A percentile compares a stretch with the other conserved stretches of the same genome.
phyloP scores from a whole-genome alignment of 2,888 invertebrate species.

The Drosophila infuscata region DNA sequence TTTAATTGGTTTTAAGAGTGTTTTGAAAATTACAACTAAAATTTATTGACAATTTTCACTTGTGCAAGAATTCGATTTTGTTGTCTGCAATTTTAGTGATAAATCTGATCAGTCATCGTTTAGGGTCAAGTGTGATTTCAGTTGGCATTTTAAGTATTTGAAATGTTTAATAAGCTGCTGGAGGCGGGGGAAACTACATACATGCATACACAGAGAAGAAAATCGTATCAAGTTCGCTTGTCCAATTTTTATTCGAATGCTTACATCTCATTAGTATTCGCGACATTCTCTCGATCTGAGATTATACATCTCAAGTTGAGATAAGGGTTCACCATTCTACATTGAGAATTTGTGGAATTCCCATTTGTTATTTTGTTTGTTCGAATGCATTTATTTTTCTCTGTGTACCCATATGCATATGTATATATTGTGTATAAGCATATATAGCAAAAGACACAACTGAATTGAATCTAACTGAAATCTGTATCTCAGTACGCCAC shows the following conservation, averaged over 20 bases:
- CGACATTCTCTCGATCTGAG: not conserved
- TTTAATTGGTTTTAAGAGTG: too few species aligned
- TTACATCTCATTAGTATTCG: not conserved
- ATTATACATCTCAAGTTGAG: not conserved
- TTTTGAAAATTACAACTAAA: too few species aligned
- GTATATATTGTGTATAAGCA: not conserved
- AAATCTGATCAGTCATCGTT: not conserved
- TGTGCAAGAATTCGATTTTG: too few species aligned
- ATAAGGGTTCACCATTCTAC: not conserved
- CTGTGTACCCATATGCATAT: constrained; percentile 6
- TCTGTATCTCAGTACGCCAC: constrained; percentile 63
- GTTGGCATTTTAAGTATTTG: constrained; percentile 13
- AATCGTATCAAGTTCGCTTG: not conserved
- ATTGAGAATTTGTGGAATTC: not conserved
- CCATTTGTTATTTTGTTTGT: too few species aligned
- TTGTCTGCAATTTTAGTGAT: not conserved
- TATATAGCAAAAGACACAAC: not conserved
- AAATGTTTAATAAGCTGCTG: constrained; percentile 16
- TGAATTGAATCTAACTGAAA: not conserved
- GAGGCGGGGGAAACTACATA: not conserved
- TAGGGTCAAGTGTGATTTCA: not conserved
- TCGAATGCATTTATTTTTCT: not conserved
- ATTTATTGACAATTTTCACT: too few species aligned
- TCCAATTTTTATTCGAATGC: not conserved
- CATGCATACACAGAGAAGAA: constrained; percentile 6